Evolutionary conservation across 2,888 invertebrate species (phyloP), one percentile per base, ranked within the genome.

Genomic region (Hypercompe scribonia): DNA sequence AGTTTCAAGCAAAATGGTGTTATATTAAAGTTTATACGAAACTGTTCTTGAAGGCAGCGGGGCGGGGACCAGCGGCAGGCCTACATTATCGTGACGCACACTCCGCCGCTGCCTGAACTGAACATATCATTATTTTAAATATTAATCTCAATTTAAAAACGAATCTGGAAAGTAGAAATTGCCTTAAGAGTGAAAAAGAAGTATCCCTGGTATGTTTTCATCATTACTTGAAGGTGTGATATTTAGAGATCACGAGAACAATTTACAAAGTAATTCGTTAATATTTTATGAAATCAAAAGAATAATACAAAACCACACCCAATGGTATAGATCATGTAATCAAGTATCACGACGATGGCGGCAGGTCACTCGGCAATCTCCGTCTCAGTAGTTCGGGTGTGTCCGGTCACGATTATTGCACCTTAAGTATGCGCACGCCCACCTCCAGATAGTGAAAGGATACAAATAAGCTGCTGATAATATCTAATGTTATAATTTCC

Each of bases 371-470:
- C 80, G 79, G 72, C 81, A 81, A 86, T 84, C 90, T 86, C 78
- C 81, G 87, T 84, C 90, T 83, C 90, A 86, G 91, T 90, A 91
- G 91, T 91, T 86, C 86, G 90, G 92, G 92, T 88, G 92, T 91
- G 92, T 89, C 86, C 81, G 90, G 90, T 92, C 92, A 92, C 91
- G 92, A 91, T 76, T 79, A 82, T 82, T 82, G 86, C 90, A 89
- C 89, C 90, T 73, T 68, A 36, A 72, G 7, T 68, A 71, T 70
- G 74, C 71, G 87, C 89, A 88, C 87, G 88, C 88, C 88, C 79
- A 87, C 86, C 86, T 85, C 85, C 86, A 80, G 77, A 74, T 79
- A 86, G 91, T 91, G 91, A 91, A 91, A 91, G 91, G 91, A 88
- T 87, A 91, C 89, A 89, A 90, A 90, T 88, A 74, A 80, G 31